These are phyloP conservation scores for Platalea minor DNA, from an alignment of 2,797 vertebrate species.

Conservation along the genomic window DNA sequence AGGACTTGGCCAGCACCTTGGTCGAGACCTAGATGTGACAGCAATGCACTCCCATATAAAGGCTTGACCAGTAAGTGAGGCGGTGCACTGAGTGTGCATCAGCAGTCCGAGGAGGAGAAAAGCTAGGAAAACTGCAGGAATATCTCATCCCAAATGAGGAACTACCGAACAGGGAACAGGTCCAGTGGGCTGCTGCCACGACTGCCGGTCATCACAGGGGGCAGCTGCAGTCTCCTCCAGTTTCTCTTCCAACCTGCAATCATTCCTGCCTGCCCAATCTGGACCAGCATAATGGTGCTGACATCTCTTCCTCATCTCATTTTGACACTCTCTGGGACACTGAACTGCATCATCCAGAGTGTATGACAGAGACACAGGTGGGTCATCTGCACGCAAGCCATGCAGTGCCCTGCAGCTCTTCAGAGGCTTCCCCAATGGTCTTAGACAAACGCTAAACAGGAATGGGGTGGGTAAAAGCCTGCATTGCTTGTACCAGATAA, in stretches of 20 bases:
- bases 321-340: neutral
- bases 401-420: neutral
- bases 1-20: neutral
- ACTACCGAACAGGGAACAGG: too few species aligned
- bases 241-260: neutral
- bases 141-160: neutral
- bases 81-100: accelerated
- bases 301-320: neutral
- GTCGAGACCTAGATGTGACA: accelerated
- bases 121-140: neutral
- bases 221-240: neutral
- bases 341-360: neutral
- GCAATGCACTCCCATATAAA: neutral
- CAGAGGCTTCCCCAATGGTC: neutral
- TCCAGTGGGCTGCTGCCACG: neutral
- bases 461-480: neutral
- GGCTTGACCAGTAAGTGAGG: neutral
- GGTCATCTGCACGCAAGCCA: neutral
- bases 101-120: neutral
- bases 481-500: too few species aligned
- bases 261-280: neutral
- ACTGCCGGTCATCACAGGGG: neutral
- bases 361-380: neutral
- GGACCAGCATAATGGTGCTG: neutral
- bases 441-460: neutral